Evolutionary conservation across 2,113 vertebrate species (phyloP), one percentile per base, ranked within the genome.

Genomic region (Penelope pileata): DNA sequence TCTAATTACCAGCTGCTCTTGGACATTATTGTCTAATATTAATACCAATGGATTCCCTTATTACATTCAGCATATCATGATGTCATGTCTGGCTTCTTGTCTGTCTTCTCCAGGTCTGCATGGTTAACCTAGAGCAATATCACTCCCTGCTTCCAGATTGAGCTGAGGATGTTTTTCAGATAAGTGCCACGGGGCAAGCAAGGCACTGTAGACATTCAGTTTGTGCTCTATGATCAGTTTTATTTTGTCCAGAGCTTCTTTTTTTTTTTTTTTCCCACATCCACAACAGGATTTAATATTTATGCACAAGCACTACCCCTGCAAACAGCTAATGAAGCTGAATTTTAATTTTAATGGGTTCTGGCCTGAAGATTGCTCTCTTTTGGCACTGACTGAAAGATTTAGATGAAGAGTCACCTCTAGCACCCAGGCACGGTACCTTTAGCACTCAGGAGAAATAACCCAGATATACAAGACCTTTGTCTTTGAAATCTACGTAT

Each of bases 21-120:
- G 1, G 17, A 95, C 58, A 91, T 90, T 90, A 94, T 92, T 83
- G 85, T 92, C 56, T 88, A 94, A 88, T 94, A 93, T 96, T 96
- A 89, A 92, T 93, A 83, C 36, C 59, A 54, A 47, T 66, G 74
- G 38, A 96, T 95, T 51, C 43, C 17, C 63, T 84, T 75, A 91
- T 91, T 92, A 74, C 47, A 77, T 82, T 83, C 85, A 93, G 73
- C 69, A 74, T 90, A 64, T 96, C 90, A 76, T 94, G 82, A 95
- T 88, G 87, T 94, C 88, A 95, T 76, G 59, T 93, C 92, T 93
- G 62, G 72, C 82, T 94, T 92, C 78, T 77, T 73, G 47, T 72
- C 91, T 72, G 56, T 63, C 81, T 92, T 83, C 54, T 92, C 43
- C 59, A 67, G 59, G 34, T 26, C 74, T 87, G 34, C 21, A 47